A percentile compares a stretch with the other conserved stretches of the same genome.
phyloP scores from a whole-genome alignment of 1,140 invertebrate genomes.

The Stenopsyche tienmushanensis region DNA sequence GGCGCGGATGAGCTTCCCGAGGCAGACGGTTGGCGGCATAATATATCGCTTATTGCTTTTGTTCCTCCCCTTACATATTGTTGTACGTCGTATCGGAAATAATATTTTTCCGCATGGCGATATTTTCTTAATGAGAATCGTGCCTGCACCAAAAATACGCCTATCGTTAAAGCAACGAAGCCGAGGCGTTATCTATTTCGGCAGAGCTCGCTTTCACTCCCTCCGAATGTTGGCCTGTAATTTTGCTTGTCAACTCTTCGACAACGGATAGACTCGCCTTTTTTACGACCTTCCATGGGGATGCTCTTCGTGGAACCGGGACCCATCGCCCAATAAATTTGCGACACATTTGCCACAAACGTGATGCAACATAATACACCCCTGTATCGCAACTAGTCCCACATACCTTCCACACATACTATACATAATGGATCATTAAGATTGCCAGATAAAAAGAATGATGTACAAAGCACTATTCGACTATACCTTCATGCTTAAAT shows the following conservation, averaged over 20 bases:
- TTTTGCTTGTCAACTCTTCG: neutral
- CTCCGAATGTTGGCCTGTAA: conserved; percentile 4
- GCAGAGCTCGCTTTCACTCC: conserved; percentile 1
- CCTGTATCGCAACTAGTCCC: too few species aligned
- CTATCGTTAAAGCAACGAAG: conserved; percentile 23
- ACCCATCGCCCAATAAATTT: too few species aligned
- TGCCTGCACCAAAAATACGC: conserved; percentile 40
- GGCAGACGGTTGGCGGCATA: conserved; percentile 15
- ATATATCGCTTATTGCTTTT: conserved; percentile 42
- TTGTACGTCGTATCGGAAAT: conserved; percentile 38
- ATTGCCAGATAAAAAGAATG: too few species aligned
- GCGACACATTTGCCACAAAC: too few species aligned
- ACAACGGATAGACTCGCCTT: neutral
- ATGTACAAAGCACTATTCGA: too few species aligned
- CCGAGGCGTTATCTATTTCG: conserved; percentile 31
- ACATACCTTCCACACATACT: too few species aligned
- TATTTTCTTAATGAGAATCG: conserved; percentile 42
- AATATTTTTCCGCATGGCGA: conserved; percentile 40
- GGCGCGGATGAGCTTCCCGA: conserved; percentile 21
- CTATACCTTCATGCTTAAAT: too few species aligned
- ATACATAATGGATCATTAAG: too few species aligned
- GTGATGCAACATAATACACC: too few species aligned
- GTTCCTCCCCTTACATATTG: conserved; percentile 37
- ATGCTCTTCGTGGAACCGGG: too few species aligned
- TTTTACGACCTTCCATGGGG: too few species aligned